Percentiles rank a stretch among this genome's conserved stretches.
Evolutionary conservation across 2,888 invertebrate species (phyloP).

Genomic region (Autographa gamma): DNA sequence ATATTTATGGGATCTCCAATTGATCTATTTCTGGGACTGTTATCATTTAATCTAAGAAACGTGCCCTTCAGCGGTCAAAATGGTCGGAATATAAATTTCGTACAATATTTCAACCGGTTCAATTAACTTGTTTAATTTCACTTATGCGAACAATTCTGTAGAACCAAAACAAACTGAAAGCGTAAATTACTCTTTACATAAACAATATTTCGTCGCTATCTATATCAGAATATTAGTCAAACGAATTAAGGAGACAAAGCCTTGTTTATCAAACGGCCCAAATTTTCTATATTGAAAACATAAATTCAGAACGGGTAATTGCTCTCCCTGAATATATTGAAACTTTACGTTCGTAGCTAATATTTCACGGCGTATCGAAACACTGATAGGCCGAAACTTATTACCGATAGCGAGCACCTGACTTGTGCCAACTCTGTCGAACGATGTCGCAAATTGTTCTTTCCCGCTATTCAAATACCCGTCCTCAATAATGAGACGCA

Average conservation of each 20-base stretch:
- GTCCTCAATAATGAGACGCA: slow-evolving; percentile 70
- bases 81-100: slow-evolving; percentile 17
- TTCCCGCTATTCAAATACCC: slow-evolving; percentile 64
- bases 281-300: slow-evolving; percentile 10
- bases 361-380: slow-evolving; percentile 36
- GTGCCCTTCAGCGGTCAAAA: slow-evolving; percentile 19
- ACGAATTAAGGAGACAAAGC: slow-evolving; percentile 3
- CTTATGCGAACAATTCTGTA: background rate
- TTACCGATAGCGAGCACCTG: slow-evolving; percentile 58
- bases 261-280: background rate
- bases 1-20: slow-evolving; percentile 54
- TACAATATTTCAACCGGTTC: slow-evolving; percentile 10
- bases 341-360: slow-evolving; percentile 40
- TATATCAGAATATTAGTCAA: slow-evolving; percentile 3
- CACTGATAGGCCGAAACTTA: slow-evolving; percentile 50
- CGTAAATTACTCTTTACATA: background rate
- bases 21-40: slow-evolving; percentile 44
- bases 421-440: slow-evolving; percentile 47
- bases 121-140: slow-evolving; percentile 14
- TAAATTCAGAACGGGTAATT: slow-evolving; percentile 20
- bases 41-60: slow-evolving; percentile 52
- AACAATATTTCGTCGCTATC: background rate
- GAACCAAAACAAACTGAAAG: background rate
- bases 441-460: slow-evolving; percentile 52
- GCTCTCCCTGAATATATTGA: background rate